These are phyloP conservation scores for Oreocharis arfaki DNA, from an alignment of 2,113 vertebrate genomes.

Conservation along the genomic window DNA sequence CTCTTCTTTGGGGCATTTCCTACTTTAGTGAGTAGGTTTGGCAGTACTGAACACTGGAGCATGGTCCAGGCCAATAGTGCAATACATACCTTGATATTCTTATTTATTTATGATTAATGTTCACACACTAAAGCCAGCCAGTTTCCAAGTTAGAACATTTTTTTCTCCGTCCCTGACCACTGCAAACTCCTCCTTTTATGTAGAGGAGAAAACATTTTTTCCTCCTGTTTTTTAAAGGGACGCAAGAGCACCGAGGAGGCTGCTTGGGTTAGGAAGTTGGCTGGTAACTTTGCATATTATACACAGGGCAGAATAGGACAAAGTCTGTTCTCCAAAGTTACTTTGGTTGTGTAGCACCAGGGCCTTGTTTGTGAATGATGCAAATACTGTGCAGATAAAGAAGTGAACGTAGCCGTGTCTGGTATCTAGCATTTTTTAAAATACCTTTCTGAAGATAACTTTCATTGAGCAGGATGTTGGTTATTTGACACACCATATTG, in stretches of 20 bases:
- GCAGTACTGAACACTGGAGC: background rate
- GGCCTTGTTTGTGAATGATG: background rate
- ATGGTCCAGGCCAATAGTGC: background rate
- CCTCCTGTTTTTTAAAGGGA: background rate
- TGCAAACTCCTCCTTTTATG: background rate
- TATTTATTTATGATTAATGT: background rate
- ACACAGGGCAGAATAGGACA: background rate
- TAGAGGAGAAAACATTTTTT: background rate
- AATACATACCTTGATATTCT: background rate
- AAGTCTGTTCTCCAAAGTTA: background rate
- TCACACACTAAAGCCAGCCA: background rate
- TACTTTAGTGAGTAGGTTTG: background rate
- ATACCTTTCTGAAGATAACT: background rate
- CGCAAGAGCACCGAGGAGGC: background rate
- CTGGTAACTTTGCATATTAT: background rate
- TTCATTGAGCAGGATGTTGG: background rate
- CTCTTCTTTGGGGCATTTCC: background rate
- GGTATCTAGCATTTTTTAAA: background rate
- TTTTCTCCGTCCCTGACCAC: background rate
- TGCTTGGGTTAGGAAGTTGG: background rate
- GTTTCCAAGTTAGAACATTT: background rate
- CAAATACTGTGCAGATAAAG: background rate
- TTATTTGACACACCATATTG: background rate
- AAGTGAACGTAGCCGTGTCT: background rate
- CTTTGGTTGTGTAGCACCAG: background rate